Base-by-base conservation (phyloP, 2,113 vertebrate genomes). In the Pseudonaja textilis region DNA sequence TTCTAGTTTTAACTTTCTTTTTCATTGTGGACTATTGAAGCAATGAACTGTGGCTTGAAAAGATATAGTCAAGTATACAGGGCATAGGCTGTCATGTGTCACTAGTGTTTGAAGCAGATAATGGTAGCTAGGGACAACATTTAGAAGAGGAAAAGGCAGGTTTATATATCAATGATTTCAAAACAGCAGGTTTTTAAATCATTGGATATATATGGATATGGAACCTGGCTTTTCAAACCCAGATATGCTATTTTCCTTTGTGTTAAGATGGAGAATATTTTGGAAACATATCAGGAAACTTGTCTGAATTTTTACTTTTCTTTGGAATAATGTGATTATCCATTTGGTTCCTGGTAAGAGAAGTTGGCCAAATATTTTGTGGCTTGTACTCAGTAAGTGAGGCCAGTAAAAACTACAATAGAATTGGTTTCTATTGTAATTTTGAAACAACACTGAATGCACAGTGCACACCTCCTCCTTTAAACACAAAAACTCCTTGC, bases 391-490 rank as follows among this genome's bases (percentile, higher is more conserved):
- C 8, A 89, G 91, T 45, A 93, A 87, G 0, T 26, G 64, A 2
- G 20, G 23, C n/a, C 47, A 93, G 89, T 86, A 85, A 90, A 95
- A 95, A 85, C 69, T 92, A 4, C n/a, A 61, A 2, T 81, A 4
- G 26, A 11, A 2, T 47, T 85, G 69, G 59, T 91, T 93, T 95
- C n/a, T 47, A 69, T 0, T 52, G 12, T 90, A 0, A 87, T 16
- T 86, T 81, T 94, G 57, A 69, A 90, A 87, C 12, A 86, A 3
- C 26, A 81, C 87, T 2, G 47, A 20, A 86, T 55, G 56, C 14
- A 61, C 9, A 92, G 74, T 54, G 74, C 12, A 39, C 1, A 88
- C 29, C 94, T 96, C 85, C 69, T 93, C 3, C 90, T 93, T 57
- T 88, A 2, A 29, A 39, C 34, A 91, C 8, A 88, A 4, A 95